phyloP scores from a whole-genome alignment of 1,140 invertebrate species.

The Pseudomyrmex sp. region DNA sequence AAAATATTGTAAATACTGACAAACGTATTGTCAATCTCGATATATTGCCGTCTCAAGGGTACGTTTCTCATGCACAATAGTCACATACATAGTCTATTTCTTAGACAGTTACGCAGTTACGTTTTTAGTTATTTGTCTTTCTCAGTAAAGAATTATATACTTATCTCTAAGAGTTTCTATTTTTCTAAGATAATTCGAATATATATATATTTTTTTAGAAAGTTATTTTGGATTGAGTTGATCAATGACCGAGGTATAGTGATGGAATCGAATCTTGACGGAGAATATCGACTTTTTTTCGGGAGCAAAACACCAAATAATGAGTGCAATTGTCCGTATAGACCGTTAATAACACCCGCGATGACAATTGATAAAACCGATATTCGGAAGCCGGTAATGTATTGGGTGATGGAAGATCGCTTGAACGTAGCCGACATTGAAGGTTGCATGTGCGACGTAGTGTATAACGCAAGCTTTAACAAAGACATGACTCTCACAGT shows the following conservation, averaged over 20 bases:
- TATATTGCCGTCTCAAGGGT: slow-evolving; percentile 90
- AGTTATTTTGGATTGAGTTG: slow-evolving; percentile 90
- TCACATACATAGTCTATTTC: background rate
- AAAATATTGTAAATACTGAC: slow-evolving; percentile 84
- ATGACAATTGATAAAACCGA: slow-evolving; percentile 89
- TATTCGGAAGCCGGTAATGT: slow-evolving; percentile 86
- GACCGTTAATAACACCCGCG: slow-evolving; percentile 86
- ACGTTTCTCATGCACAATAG: slow-evolving; percentile 54
- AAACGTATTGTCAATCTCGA: slow-evolving; percentile 88
- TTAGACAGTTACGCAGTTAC: background rate
- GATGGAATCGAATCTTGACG: slow-evolving; percentile 88
- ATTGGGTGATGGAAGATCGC: slow-evolving; percentile 88
- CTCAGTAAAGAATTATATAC: background rate
- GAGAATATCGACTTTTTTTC: slow-evolving; percentile 87
- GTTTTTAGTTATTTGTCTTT: background rate
- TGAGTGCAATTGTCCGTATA: slow-evolving; percentile 79
- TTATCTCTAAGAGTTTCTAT: background rate
- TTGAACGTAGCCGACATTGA: slow-evolving; percentile 88
- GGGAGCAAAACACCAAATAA: slow-evolving; percentile 79
- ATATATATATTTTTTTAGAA: slow-evolving; percentile 84
- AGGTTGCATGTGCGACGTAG: slow-evolving; percentile 88
- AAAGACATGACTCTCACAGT: slow-evolving; percentile 87
- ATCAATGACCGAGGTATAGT: slow-evolving; percentile 85
- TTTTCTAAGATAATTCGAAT: background rate
- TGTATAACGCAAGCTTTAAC: slow-evolving; percentile 84